Percentiles rank a stretch among this genome's conserved stretches.
These are phyloP conservation scores for Pegoplata infirma DNA, from an alignment of 2,888 invertebrate genomes.

Conservation along the genomic window DNA sequence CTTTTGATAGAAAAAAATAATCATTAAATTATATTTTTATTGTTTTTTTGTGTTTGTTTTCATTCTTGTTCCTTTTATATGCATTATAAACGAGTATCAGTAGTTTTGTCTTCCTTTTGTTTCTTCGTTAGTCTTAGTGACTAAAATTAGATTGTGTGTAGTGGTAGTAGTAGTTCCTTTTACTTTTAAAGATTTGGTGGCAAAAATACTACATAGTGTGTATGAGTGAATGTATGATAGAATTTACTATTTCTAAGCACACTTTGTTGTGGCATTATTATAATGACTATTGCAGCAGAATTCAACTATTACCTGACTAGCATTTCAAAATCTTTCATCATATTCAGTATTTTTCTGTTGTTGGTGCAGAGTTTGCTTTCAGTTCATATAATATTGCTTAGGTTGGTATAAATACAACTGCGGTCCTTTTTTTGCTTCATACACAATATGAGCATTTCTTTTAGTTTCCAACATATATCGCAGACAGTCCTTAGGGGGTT, in stretches of 20 bases:
- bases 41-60: constrained; percentile 22
- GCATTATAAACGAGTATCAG: neutral
- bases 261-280: constrained; percentile 75
- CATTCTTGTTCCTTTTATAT: neutral
- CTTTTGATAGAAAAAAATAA: neutral
- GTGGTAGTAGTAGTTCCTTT: too few species aligned
- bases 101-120: neutral
- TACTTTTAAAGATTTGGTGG: constrained; percentile 17
- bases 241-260: constrained; percentile 74
- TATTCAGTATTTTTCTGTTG: too few species aligned
- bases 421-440: neutral
- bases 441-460: constrained; percentile 5
- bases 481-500: constrained; percentile 25
- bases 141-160: constrained; percentile 29
- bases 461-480: neutral
- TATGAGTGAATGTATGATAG: neutral
- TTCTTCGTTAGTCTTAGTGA: neutral
- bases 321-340: constrained; percentile 37
- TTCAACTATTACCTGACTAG: constrained; percentile 73
- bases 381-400: neutral
- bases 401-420: neutral
- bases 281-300: constrained; percentile 75
- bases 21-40: constrained; percentile 54
- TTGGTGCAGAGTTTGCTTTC: neutral
- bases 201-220: neutral